Conservation (phyloP, 2,113 vertebrate species). For the Tichodroma muraria region DNA sequence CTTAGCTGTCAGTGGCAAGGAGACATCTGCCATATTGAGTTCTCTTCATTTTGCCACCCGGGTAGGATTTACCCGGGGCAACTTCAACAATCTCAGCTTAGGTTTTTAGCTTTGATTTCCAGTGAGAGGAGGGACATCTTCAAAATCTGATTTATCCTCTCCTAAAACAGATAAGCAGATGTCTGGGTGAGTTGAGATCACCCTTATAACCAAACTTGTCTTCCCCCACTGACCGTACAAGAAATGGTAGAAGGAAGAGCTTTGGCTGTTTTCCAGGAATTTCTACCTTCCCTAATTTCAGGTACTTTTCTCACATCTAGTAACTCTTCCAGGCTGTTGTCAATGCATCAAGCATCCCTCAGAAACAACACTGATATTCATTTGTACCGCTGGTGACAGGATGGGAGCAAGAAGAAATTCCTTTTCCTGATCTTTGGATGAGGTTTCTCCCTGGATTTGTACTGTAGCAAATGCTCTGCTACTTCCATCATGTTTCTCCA, state of each 20-base stretch:
- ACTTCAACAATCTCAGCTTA: background rate
- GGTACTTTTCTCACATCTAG: background rate
- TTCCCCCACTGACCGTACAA: background rate
- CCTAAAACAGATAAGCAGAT: background rate
- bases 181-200: background rate
- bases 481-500: background rate
- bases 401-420: background rate
- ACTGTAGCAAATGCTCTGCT: background rate
- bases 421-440: background rate
- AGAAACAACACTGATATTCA: background rate
- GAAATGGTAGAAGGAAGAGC: background rate
- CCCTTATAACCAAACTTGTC: background rate
- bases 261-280: background rate
- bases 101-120: background rate
- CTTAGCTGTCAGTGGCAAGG: background rate
- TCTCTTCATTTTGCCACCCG: background rate
- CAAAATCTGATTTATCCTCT: background rate
- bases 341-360: background rate
- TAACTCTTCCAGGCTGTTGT: background rate
- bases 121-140: background rate
- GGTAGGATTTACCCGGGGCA: background rate
- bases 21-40: background rate
- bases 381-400: background rate
- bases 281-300: background rate
- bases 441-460: background rate